Evolutionary conservation across 2,113 vertebrate genomes (phyloP), one percentile per base, ranked within the genome.

Genomic region (Nicator chloris): DNA sequence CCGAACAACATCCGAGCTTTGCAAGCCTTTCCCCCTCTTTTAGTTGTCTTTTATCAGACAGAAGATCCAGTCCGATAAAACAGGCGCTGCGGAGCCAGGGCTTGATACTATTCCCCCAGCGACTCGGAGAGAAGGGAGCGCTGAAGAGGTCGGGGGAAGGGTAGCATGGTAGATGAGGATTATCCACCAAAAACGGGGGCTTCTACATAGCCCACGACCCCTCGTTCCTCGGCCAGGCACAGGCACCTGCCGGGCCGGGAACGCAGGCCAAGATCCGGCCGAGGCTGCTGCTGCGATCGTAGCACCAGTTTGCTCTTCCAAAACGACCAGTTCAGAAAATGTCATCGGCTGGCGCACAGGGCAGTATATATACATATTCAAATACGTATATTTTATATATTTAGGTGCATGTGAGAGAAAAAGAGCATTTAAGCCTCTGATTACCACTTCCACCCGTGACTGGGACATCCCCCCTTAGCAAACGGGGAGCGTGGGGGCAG

Each of bases 161-260:
- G 31, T 22, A 15, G 31, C 23, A 16, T 4, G n/a, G 16, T 24
- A 45, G 30, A 57, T 56, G 44, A 37, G 64, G 5, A 2, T 20
- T 59, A 21, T 21, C 8, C 49, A 6, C 49, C 28, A 40, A 68
- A 92, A n/a, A 0, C 5, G 2, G 19, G 54, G 33, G 3, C 35
- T 68, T n/a, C 11, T n/a, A 4, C 11, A 2, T 0, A 10, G 42
- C 64, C 9, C 65, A 16, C 3, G 28, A 13, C 3, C 11, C 11
- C 13, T 15, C 12, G 2, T 33, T 51, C 15, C n/a, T 49, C 5
- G 22, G 47, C 28, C 26, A 3, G 42, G 31, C 24, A 16, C 56
- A 59, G 61, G 56, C 77, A 95, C 80, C 80, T 96, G 93, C 91
- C 7, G 68, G 45, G 14, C 54, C 13, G 21, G 15, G 15, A 22